Evolutionary conservation across 2,113 vertebrate species (phyloP), one percentile per base, ranked within the genome.

Genomic region (Tympanuchus pallidicinctus): DNA sequence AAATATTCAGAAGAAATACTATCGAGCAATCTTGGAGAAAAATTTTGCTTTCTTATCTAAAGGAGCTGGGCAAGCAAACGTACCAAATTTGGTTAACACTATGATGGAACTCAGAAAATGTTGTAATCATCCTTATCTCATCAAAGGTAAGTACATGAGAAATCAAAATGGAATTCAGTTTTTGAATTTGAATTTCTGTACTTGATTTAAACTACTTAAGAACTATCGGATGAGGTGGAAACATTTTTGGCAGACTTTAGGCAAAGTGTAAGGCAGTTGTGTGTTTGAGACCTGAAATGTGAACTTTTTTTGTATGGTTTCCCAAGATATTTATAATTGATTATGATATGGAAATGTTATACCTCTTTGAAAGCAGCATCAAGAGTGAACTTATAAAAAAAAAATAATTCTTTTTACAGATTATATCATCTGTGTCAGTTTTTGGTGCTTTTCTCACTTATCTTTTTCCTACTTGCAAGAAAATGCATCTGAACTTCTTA

Each of bases 91-190:
- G 84, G 99, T 99, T 79, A 99, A 99, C 96, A 99, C 99, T 61
- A 99, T 99, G 99, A 99, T 99, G 99, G 99, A 99, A 96, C 98
- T 99, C 86, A 98, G 99, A 78, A 99, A 99, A 90, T 99, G 99
- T 92, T 99, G 99, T 95, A 99, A 99, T 97, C 99, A 99, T 91
- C 99, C 99, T 40, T 99, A 99, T 97, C 99, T 99, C 97, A 99
- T 99, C 94, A 99, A 99, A 99, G 99, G 99, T 99, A 98, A 90
- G 16, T 52, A 25, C 8, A n/a, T 32, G 12, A 57, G 52, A 54
- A 76, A 54, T 52, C 40, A 50, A 47, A 38, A n/a, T 17, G 15
- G 6, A 7, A 17, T 48, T 57, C 30, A 48, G 28, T 24, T 20
- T 54, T 54, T 76, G 4, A 11, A 16, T 4, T 38, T 38, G 38